These are phyloP conservation scores for Moxostoma hubbsi DNA, from an alignment of 2,797 vertebrate species.

Conservation along the genomic window DNA sequence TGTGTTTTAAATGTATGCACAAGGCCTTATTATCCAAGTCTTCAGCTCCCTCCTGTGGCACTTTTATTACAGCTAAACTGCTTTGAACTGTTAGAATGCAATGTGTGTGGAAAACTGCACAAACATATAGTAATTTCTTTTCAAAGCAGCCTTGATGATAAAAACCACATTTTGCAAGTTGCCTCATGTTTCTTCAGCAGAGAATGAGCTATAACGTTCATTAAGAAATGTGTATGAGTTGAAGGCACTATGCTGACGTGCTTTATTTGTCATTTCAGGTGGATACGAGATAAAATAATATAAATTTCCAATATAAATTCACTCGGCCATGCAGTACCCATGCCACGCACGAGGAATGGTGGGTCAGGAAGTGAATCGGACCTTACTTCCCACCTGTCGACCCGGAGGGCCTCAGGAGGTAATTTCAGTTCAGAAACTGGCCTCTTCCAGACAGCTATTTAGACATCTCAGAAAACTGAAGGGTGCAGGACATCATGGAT, in stretches of 20 bases:
- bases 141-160: not conserved
- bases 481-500: not conserved
- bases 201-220: no score
- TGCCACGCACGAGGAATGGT: constrained; percentile 85
- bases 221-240: no score
- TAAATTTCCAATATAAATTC: constrained; percentile 92
- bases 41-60: constrained; percentile 48
- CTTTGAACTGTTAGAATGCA: not conserved
- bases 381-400: constrained; percentile 89
- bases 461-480: not conserved
- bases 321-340: constrained; percentile 79
- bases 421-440: constrained; percentile 87
- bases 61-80: not conserved
- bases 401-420: constrained; percentile 81
- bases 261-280: constrained; percentile 74
- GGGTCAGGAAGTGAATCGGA: constrained; percentile 89
- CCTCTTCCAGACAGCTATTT: constrained; percentile 67
- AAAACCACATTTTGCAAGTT: not conserved
- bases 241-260: not conserved
- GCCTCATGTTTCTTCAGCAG: no score
- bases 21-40: not conserved
- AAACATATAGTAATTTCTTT: not conserved
- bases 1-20: not conserved
- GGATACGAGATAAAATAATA: constrained; percentile 90
- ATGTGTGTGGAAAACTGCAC: not conserved